These are phyloP conservation scores for Limnothrissa miodon DNA, from an alignment of 2,113 vertebrate species.

Conservation along the genomic window DNA sequence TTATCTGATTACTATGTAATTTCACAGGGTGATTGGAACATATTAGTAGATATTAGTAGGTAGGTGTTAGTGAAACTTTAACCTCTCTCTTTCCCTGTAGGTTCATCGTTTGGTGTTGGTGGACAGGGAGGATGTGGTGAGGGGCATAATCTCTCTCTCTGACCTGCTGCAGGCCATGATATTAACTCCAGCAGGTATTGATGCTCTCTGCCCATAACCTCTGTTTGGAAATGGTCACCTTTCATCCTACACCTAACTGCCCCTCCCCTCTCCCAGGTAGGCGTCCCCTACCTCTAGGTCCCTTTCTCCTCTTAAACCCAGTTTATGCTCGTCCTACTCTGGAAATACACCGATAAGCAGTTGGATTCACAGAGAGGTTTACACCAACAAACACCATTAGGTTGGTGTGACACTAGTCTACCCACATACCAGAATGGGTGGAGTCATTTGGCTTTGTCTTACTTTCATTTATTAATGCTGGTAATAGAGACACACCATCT, in stretches of 20 bases:
- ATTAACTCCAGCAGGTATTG: slow-evolving; percentile 89
- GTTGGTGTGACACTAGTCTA: too few species aligned
- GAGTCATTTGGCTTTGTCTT: too few species aligned
- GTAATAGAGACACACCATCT: too few species aligned
- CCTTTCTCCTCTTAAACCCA: not conserved
- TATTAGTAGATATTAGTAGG: not conserved
- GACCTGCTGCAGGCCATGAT: slow-evolving; percentile 96
- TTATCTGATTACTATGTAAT: not conserved
- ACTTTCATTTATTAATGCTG: too few species aligned
- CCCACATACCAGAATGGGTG: too few species aligned
- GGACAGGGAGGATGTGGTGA: slow-evolving; percentile 77
- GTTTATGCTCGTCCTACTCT: too few species aligned
- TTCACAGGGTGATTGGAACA: not conserved
- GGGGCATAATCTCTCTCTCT: slow-evolving; percentile 90
- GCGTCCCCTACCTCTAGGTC: not conserved
- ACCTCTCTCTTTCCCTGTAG: slow-evolving; percentile 58
- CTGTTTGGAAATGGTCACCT: slow-evolving; percentile 38
- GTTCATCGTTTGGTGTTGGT: slow-evolving; percentile 95
- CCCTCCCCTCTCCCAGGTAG: slow-evolving; percentile 28
- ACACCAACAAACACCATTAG: too few species aligned
- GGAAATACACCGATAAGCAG: too few species aligned
- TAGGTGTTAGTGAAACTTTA: not conserved
- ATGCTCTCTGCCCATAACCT: slow-evolving; percentile 82
- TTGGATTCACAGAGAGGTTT: too few species aligned
- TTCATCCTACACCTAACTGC: slow-evolving; percentile 14